phyloP scores from a whole-genome alignment of 2,888 invertebrate species.

The Cybosia mesomella region DNA sequence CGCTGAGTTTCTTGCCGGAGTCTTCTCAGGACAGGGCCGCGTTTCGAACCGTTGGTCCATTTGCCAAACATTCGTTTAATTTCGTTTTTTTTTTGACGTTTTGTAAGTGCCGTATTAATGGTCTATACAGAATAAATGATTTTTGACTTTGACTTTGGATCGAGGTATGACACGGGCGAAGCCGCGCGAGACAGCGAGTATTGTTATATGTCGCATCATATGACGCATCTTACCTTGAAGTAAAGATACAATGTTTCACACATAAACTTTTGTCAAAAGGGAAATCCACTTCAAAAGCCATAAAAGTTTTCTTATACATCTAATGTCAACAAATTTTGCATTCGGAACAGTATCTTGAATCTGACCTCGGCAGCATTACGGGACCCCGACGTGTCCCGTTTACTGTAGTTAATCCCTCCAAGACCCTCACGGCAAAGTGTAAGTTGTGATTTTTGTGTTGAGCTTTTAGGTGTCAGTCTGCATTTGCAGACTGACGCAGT shows the following conservation, averaged over 20 bases:
- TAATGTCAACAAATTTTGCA: conserved; percentile 36
- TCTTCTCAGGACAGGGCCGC: no score
- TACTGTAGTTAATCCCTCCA: conserved; percentile 23
- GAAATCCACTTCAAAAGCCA: neutral
- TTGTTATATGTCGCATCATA: no score
- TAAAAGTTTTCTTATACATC: neutral
- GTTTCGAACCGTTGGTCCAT: no score
- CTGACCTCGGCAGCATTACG: conserved; percentile 45
- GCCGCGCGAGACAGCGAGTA: no score
- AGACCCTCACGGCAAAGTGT: neutral
- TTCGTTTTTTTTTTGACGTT: no score
- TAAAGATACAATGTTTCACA: neutral
- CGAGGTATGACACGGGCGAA: no score
- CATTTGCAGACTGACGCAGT: no score
- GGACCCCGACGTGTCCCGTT: conserved; percentile 28
- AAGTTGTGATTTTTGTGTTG: neutral
- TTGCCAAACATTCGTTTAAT: no score
- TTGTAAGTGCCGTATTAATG: no score
- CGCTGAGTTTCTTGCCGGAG: no score
- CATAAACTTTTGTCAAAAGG: neutral
- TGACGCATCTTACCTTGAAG: neutral
- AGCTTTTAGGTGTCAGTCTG: neutral
- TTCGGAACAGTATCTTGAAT: conserved; percentile 39
- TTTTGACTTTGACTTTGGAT: no score
- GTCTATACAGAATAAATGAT: no score